Base-by-base conservation (phyloP, 2,888 invertebrate species). In the Polydrusus tereticollis region DNA sequence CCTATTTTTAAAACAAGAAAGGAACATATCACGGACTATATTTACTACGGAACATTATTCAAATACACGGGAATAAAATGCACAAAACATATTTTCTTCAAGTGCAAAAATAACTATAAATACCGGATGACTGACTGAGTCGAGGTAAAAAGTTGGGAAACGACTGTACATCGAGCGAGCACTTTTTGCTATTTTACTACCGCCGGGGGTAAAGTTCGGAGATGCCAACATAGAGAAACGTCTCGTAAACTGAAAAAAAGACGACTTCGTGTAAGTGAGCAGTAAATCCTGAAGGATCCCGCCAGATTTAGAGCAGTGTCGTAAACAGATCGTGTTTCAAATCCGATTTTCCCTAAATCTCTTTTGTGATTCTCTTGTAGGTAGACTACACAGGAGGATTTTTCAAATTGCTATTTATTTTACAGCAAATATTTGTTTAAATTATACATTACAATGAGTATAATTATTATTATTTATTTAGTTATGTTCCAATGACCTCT, bases 311-410 rank as follows among this genome's bases (percentile, higher is more conserved):
- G 82, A 83, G 83, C 82, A 79, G 81, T 83, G 84, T 84, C 84
- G 84, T 83, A 83, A 84, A 83, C 84, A 84, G 83, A 83, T 84
- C 83, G 82, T 82, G 81, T 80, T 80, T 81, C 78, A 81, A 80
- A 81, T 81, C 80, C 81, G 80, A 79, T 80, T 80, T 79, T 76
- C 75, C 73, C 74, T 76, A 82, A 82, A 81, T 81, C 82, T 79
- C 69, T 65, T 55, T 60, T 55, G 52, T 55, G 52, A 55, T 52
- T 52, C 29, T 55, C 29, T 55, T 29, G 29, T 33, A 55, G 52
- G 29, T 16, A 29, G 18, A 55, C 2, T 29, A 26, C 20, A 52
- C 26, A 14, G 14, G 14, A 29, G 14, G 8, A 16, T 20, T 16
- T 55, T 29, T 23, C 8, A 16, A 29, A 23, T 2, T 18, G 23